Evolutionary conservation across 64 coral and sea anemone species (phyloP), one percentile per base, ranked within the genome.

Genomic region (Hydrozoanthus tunicans): DNA sequence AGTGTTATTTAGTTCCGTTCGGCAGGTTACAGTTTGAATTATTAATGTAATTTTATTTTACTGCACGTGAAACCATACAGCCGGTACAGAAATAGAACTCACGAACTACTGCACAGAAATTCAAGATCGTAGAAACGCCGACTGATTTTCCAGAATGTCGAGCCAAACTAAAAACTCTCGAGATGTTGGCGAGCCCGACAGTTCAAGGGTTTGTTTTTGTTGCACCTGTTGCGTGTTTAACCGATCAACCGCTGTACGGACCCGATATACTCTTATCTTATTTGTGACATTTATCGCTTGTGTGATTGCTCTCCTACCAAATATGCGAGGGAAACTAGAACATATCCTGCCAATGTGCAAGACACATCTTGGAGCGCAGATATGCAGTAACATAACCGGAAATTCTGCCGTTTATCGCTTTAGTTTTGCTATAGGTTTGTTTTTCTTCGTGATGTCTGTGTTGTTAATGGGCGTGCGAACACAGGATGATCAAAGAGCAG

Each of bases 371-470:
- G 56, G 77, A 54, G 27, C 82, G 69, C 77, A 70, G 83, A 86
- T 79, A 79, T 94, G 93, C 53, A 90, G 92, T 73, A 91, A 84
- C 52, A 17, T 94, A 8, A 64, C 74, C 4, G 93, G 93, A 23
- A 79, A 92, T 53, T 69, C 90, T 5, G 93, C 90, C 53, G 93
- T 94, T 17, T 94, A 94, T 80, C 89, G 93, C 0, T 64, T 88
- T 2, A 91, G 90, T 79, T 91, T 94, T 80, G 93, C 59, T 6
- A 75, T 69, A 7, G 90, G 89, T 58, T 79, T 86, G 15, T 94
- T 94, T 62, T 94, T 79, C 77, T 64, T 94, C 51, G 13, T 86
- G 1, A 26, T 86, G 24, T 78, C 93, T 14, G 26, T 75, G 70
- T 14, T 81, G 0, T 67, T 86, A 51, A 62, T 92, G 62, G 81